Percentiles rank a stretch among this genome's conserved stretches.
phyloP scores from a whole-genome alignment of 2,888 invertebrate species.

The Macrosiphum euphorbiae region DNA sequence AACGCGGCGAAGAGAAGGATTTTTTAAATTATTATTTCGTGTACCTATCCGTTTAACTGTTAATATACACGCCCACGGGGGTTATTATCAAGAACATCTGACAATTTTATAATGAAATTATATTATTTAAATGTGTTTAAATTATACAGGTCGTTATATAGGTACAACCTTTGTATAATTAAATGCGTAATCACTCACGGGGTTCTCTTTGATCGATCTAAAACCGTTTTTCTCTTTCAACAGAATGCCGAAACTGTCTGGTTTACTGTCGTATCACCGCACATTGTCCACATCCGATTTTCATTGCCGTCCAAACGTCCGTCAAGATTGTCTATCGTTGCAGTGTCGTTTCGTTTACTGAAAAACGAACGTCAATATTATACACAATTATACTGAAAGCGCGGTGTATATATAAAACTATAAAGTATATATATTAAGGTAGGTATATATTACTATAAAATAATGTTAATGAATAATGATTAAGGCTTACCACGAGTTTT shows the following conservation, averaged over 20 bases:
- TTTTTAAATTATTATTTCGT: conserved; percentile 4
- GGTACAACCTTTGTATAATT: background rate
- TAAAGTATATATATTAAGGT: background rate
- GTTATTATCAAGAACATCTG: background rate
- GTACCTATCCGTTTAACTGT: background rate
- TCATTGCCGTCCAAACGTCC: background rate
- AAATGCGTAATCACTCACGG: background rate
- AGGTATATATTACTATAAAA: background rate
- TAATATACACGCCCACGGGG: background rate
- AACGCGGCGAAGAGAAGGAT: background rate
- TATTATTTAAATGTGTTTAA: background rate
- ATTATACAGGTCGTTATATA: background rate
- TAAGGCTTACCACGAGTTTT: background rate
- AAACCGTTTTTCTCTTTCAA: background rate
- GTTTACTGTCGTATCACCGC: background rate
- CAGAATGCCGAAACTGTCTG: background rate
- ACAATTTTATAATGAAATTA: background rate
- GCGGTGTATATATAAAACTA: background rate
- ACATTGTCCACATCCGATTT: background rate
- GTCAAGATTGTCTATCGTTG: background rate
- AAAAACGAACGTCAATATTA: background rate
- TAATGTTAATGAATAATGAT: conserved; percentile 1
- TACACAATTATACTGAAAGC: background rate
- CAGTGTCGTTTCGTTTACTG: background rate
- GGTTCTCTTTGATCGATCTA: background rate